Percentiles rank a stretch among this genome's conserved stretches.
Conservation (phyloP, 1,140 invertebrate species). For the Platyscapa corneri region DNA sequence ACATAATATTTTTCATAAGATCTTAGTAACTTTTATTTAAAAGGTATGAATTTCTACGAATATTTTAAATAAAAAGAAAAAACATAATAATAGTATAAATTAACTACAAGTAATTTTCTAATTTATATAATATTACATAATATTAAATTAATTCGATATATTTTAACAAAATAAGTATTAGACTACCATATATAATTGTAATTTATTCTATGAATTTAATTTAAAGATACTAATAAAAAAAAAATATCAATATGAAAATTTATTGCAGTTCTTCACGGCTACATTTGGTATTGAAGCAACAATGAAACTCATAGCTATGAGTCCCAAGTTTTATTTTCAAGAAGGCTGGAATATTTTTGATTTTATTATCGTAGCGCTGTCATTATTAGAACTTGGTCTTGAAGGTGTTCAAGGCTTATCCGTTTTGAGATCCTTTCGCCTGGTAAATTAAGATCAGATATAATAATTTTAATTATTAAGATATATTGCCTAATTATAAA, state of each 20-base stretch:
- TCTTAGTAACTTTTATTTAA: no score
- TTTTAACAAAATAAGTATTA: no score
- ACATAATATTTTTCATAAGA: no score
- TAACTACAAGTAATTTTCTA: no score
- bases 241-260: conserved; percentile 32
- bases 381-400: conserved; percentile 92
- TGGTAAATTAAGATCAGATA: conserved; percentile 78
- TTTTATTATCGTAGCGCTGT: conserved; percentile 97
- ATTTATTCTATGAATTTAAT: background rate
- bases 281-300: conserved; percentile 98
- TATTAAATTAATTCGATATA: no score
- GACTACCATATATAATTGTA: no score
- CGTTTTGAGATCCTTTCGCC: conserved; percentile 96
- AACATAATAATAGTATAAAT: no score
- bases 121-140: no score
- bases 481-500: no score
- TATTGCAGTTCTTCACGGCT: conserved; percentile 94
- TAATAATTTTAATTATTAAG: no score
- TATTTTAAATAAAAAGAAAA: no score
- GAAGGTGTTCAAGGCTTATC: conserved; percentile 96
- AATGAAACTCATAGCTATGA: conserved; percentile 96
- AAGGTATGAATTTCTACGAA: no score
- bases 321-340: conserved; percentile 97
- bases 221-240: background rate
- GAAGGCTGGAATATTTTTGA: conserved; percentile 99